These are phyloP conservation scores for Boloria selene DNA, from an alignment of 2,888 invertebrate genomes.

Conservation along the genomic window DNA sequence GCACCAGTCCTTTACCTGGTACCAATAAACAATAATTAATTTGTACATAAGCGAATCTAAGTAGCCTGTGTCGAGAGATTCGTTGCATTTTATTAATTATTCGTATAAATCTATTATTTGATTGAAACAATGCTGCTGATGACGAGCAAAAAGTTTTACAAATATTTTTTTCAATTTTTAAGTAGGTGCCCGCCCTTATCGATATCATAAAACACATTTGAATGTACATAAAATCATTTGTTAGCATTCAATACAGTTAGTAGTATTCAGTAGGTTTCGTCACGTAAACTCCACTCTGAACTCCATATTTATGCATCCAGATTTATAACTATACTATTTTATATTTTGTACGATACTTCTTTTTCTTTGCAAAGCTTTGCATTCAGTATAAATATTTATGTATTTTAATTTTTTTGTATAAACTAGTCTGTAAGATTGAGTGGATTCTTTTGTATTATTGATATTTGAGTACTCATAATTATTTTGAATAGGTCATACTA, in stretches of 20 bases:
- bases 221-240: conserved; percentile 25
- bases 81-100: conserved; percentile 60
- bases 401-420: conserved; percentile 30
- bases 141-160: conserved; percentile 56
- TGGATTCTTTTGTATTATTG: conserved; percentile 8
- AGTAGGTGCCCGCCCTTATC: conserved; percentile 14
- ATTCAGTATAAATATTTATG: conserved; percentile 51
- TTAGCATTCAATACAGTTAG: conserved; percentile 23
- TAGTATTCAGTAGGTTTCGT: conserved; percentile 38
- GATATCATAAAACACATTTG: conserved; percentile 27
- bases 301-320: conserved; percentile 38
- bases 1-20: conserved; percentile 84
- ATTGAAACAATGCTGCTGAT: conserved; percentile 60
- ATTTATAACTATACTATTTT: conserved; percentile 23
- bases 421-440: conserved; percentile 29
- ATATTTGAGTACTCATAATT: not conserved
- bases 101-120: conserved; percentile 55
- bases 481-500: conserved; percentile 9
- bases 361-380: conserved; percentile 74
- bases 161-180: conserved; percentile 22
- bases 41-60: conserved; percentile 68
- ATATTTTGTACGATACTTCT: conserved; percentile 23
- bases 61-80: conserved; percentile 66
- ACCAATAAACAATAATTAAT: conserved; percentile 72
- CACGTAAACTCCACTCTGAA: conserved; percentile 39